Evolutionary conservation across 2,113 vertebrate genomes (phyloP).

Genomic region (Peromyscus californicus): DNA sequence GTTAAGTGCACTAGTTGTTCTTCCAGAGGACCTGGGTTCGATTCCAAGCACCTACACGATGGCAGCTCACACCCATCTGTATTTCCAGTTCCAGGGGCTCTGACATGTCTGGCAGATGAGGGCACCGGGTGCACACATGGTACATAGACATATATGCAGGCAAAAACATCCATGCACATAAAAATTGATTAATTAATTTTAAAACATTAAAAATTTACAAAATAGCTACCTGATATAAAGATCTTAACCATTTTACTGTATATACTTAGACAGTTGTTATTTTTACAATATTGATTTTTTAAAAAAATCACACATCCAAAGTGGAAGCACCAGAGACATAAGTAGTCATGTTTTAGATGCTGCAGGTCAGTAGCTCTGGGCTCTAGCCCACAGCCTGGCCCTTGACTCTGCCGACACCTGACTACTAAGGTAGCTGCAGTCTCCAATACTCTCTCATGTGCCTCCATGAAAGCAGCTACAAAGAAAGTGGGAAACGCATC

Average conservation of each 20-base stretch:
- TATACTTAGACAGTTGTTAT: not conserved
- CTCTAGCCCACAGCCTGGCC: not conserved
- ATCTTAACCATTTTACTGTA: not conserved
- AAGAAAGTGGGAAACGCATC: not conserved
- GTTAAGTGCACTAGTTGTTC: not conserved
- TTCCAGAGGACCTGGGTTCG: not conserved
- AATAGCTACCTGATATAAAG: not conserved
- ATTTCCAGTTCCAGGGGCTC: not conserved
- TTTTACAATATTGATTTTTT: not conserved
- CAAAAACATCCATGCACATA: not conserved
- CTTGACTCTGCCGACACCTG: not conserved
- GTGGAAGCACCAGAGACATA: not conserved
- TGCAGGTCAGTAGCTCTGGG: not conserved
- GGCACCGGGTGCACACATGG: no score
- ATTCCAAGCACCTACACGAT: not conserved
- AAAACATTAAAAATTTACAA: not conserved
- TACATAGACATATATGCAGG: not conserved
- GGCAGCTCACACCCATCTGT: no score
- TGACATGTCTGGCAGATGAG: not conserved
- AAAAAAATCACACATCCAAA: not conserved
- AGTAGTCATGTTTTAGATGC: rapidly evolving
- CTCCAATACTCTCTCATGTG: not conserved
- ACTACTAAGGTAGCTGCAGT: not conserved
- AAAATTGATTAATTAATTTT: not conserved
- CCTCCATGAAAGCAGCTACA: not conserved